Conservation (phyloP, 2,113 vertebrate genomes). For the Phoxinus phoxinus region DNA sequence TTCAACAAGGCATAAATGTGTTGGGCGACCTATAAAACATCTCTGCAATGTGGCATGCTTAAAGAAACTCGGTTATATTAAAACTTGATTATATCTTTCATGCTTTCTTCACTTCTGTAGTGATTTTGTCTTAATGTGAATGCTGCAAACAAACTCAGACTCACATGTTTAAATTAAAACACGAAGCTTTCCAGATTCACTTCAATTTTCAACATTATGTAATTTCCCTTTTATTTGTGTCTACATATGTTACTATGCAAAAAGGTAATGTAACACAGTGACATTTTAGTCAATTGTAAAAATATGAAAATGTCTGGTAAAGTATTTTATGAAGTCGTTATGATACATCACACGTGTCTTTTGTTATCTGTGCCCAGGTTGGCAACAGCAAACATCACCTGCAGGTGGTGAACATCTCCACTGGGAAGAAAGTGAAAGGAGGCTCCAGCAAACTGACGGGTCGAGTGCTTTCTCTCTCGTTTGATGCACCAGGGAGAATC, state of each 20-base stretch:
- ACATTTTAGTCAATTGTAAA: too few relatives aligned
- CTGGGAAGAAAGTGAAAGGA: constrained; percentile 91
- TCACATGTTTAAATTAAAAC: too few relatives aligned
- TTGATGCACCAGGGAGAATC: constrained; percentile 88
- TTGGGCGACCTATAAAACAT: not conserved
- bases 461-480: constrained; percentile 87
- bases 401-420: constrained; percentile 94
- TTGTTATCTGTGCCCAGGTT: constrained; percentile 73
- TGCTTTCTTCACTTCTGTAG: not conserved
- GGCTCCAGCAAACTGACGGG: constrained; percentile 91
- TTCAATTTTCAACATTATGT: too few relatives aligned
- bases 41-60: not conserved
- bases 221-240: too few relatives aligned
- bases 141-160: not conserved
- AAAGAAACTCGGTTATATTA: not conserved
- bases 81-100: not conserved
- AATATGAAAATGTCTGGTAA: too few relatives aligned
- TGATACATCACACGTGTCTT: not conserved
- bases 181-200: too few relatives aligned
- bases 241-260: not conserved
- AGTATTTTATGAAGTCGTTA: too few relatives aligned
- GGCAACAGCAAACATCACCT: constrained; percentile 91
- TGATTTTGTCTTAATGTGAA: not conserved
- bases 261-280: not conserved
- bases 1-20: constrained; percentile 38